These are phyloP conservation scores for Edolisoma coerulescens DNA, from an alignment of 2,113 vertebrate species.

Conservation along the genomic window DNA sequence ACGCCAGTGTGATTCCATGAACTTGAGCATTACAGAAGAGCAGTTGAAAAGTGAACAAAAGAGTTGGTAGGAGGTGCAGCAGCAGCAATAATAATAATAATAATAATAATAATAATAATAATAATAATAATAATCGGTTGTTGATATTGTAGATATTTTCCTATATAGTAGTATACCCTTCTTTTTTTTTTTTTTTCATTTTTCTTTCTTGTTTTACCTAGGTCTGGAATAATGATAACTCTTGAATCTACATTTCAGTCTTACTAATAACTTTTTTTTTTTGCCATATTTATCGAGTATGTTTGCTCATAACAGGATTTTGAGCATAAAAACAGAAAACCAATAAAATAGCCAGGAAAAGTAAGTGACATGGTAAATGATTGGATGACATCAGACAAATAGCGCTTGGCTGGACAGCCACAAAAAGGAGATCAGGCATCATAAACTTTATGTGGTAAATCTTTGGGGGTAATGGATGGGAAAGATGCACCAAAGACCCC, in stretches of 20 bases:
- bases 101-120: background rate
- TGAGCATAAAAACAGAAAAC: background rate
- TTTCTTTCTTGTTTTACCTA: background rate
- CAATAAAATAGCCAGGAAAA: background rate
- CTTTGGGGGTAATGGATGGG: rapidly evolving
- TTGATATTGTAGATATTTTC: background rate
- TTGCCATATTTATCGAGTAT: background rate
- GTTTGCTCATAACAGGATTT: background rate
- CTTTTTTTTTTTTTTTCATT: background rate
- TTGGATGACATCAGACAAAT: background rate
- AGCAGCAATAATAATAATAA: no score
- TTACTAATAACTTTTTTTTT: background rate
- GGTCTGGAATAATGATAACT: background rate
- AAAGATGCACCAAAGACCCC: background rate
- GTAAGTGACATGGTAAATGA: background rate
- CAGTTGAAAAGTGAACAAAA: background rate
- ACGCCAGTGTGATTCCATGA: background rate
- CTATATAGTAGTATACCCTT: background rate
- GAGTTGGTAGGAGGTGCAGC: background rate
- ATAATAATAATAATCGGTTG: background rate
- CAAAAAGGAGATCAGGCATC: background rate
- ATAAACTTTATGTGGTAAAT: background rate
- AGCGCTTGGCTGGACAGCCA: background rate
- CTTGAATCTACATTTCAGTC: background rate
- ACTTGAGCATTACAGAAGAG: background rate